Evolutionary conservation across 2,888 invertebrate genomes (phyloP), one percentile per base, ranked within the genome.

Genomic region (Stenichneumon culpator): DNA sequence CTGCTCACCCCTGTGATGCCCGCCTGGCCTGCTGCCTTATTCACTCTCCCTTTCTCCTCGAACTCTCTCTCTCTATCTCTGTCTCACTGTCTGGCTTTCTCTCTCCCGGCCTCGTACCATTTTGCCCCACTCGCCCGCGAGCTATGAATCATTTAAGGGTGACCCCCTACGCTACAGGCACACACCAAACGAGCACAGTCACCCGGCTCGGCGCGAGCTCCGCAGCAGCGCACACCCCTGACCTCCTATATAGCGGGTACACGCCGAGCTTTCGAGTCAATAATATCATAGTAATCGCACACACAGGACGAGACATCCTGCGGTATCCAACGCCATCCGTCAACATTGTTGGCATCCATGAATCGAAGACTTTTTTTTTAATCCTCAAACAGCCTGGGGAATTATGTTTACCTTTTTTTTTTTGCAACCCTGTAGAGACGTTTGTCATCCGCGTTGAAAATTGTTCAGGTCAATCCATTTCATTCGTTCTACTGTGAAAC

Each of bases 111-210:
- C 22, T 68, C 54, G 28, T 4, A 32, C 57, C 60, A 9, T 39
- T 60, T 68, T 74, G 47, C 69, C 69, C 68, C 69, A 54, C 22
- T 72, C 36, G 80, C 63, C 78, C 54, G 36, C 74, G 67, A 83
- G 81, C 88, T 87, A 90, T 91, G 90, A 91, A 90, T 91, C 90
- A 91, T 89, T 90, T 89, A 89, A 89, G 91, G 90, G 79, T 86
- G 86, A 88, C 88, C 86, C 86, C 86, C 82, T 84, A 80, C 82
- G 74, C 80, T 67, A 39, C 52, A 57, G 60, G 16, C 78, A 39
- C 47, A 32, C 72, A 50, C 73, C 57, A 60, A 78, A 72, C 25
- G 67, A 73, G 77, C 73, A 36, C 63, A 63, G 44, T 47, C 69
- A 68, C 54, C 47, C 79, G 84, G 82, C 82, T 67, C 39, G 39